phyloP scores from a whole-genome alignment of 2,888 invertebrate genomes.

The Caenorhabditis sp. region DNA sequence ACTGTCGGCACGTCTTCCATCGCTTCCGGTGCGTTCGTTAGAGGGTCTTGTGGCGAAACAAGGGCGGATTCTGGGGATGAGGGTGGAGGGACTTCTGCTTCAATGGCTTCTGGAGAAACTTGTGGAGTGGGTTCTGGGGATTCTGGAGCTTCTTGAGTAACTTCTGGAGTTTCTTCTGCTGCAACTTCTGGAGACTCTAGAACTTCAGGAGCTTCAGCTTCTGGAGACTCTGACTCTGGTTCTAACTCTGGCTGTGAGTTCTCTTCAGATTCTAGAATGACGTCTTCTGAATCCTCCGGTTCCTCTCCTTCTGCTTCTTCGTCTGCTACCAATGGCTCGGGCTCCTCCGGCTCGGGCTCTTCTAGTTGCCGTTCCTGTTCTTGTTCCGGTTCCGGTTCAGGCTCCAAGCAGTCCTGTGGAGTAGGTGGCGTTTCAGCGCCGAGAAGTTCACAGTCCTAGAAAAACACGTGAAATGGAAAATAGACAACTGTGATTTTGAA shows the following conservation, averaged over 20 bases:
- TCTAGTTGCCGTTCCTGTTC: too few species aligned
- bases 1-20: slow-evolving; percentile 45
- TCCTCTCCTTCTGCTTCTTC: too few species aligned
- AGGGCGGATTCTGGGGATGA: too few species aligned
- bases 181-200: slow-evolving; percentile 2
- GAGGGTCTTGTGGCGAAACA: neutral
- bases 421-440: too few species aligned
- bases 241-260: slow-evolving; percentile 2
- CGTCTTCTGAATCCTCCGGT: too few species aligned
- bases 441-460: too few species aligned
- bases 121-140: neutral
- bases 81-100: slow-evolving; percentile 2
- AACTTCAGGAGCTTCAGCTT: neutral
- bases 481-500: too few species aligned
- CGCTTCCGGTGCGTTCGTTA: slow-evolving; percentile 6
- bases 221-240: slow-evolving; percentile 2
- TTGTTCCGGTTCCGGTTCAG: too few species aligned
- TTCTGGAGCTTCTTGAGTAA: neutral
- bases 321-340: too few species aligned
- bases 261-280: slow-evolving; percentile 7
- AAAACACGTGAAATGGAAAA: too few species aligned
- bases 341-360: too few species aligned
- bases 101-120: neutral
- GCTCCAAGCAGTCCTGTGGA: too few species aligned
- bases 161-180: slow-evolving; percentile 1